Conservation (phyloP, 2,797 vertebrate species). For the Gymnothorax reevesii region DNA sequence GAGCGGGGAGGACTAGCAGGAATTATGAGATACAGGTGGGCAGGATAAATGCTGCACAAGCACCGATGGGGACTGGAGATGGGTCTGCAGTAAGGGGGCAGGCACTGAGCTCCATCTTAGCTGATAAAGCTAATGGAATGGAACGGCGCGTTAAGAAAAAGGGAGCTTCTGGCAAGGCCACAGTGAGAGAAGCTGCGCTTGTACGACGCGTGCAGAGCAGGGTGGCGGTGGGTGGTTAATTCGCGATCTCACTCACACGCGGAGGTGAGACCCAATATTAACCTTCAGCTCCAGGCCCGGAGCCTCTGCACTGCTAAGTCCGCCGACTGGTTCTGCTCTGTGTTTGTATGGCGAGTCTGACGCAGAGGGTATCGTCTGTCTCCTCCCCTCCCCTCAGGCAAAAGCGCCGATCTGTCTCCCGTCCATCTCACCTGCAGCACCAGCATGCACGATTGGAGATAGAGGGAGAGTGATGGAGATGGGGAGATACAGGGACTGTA, state of each 20-base stretch:
- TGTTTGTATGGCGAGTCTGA: conserved; percentile 66
- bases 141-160: conserved; percentile 71
- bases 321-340: conserved; percentile 61
- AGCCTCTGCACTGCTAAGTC: conserved; percentile 67
- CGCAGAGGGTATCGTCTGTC: conserved; percentile 70
- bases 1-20: conserved; percentile 67
- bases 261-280: conserved; percentile 69
- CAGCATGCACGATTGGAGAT: conserved; percentile 44
- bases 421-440: conserved; percentile 74
- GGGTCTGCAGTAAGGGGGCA: conserved; percentile 60
- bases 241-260: conserved; percentile 44
- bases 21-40: conserved; percentile 66
- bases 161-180: conserved; percentile 76
- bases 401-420: conserved; percentile 69
- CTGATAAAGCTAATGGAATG: conserved; percentile 78
- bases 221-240: conserved; percentile 34
- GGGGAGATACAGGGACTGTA: not conserved
- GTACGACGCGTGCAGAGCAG: conserved; percentile 31
- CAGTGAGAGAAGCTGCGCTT: conserved; percentile 56
- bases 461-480: not conserved
- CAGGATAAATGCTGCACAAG: conserved; percentile 30
- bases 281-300: conserved; percentile 76
- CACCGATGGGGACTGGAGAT: conserved; percentile 57
- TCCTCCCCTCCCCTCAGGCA: conserved; percentile 68
- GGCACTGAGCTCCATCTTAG: conserved; percentile 66